Evolutionary conservation across 37 sponge, comb jelly and placozoan genomes (phyloP).

Genomic region (Dysidea cf. avara): DNA sequence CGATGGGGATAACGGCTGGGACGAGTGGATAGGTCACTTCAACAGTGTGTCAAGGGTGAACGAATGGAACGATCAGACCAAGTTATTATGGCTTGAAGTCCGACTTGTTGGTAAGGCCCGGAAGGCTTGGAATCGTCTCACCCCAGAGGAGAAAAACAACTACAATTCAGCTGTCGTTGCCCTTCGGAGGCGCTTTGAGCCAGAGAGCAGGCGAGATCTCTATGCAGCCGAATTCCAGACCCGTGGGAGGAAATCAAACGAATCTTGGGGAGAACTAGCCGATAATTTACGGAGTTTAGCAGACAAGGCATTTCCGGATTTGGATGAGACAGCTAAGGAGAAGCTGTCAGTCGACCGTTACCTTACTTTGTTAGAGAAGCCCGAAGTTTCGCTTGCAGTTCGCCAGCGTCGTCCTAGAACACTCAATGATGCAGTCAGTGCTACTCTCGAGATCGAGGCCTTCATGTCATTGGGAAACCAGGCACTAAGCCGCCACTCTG

Average conservation of each 20-base stretch:
- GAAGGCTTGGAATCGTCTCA: constrained; percentile 8
- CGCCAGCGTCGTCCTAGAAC: constrained; percentile 39
- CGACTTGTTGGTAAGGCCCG: constrained; percentile 6
- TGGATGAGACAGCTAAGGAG: constrained; percentile 19
- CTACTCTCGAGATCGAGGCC: constrained; percentile 57
- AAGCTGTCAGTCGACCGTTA: constrained; percentile 17
- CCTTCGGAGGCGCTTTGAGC: too few species aligned
- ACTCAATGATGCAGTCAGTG: constrained; percentile 36
- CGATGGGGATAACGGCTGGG: too few species aligned
- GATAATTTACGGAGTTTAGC: not conserved
- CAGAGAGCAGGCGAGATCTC: not conserved
- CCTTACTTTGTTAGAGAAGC: constrained; percentile 10
- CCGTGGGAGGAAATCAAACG: not conserved
- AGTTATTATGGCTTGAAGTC: constrained; percentile 11
- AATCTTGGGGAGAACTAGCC: not conserved
- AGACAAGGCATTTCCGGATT: not conserved
- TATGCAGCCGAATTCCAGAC: constrained; percentile 4
- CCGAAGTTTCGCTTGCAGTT: constrained; percentile 35
- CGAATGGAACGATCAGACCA: constrained; percentile 4
- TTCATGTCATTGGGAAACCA: too few species aligned
- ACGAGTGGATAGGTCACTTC: constrained; percentile 18
- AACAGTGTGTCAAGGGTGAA: constrained; percentile 17
- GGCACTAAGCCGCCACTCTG: not conserved
- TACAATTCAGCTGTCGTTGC: too few species aligned
- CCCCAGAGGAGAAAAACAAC: not conserved